phyloP scores from a whole-genome alignment of 2,888 invertebrate species.

The Latheticus oryzae region DNA sequence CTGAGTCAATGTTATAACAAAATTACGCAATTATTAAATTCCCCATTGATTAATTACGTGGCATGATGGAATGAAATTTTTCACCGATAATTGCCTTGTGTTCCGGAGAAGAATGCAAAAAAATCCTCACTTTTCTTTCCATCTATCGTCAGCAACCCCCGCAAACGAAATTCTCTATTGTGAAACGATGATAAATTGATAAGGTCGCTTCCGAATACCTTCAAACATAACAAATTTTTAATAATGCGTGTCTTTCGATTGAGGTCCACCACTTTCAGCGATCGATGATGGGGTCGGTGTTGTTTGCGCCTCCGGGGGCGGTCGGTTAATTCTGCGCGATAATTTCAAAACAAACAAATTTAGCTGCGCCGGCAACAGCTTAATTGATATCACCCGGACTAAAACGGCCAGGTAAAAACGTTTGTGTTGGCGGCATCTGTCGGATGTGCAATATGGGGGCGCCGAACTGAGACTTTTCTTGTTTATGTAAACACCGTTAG shows the following conservation, averaged over 20 bases:
- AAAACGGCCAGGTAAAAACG: slow-evolving; percentile 31
- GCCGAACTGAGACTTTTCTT: slow-evolving; percentile 14
- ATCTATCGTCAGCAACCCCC: no score
- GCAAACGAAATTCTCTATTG: slow-evolving; percentile 20
- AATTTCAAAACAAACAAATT: slow-evolving; percentile 52
- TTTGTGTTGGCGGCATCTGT: slow-evolving; percentile 27
- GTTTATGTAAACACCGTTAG: slow-evolving; percentile 22
- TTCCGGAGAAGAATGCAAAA: slow-evolving; percentile 27
- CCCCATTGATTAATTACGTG: slow-evolving; percentile 30
- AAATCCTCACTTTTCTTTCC: slow-evolving; percentile 22
- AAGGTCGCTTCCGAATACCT: slow-evolving; percentile 34
- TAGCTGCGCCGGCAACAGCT: slow-evolving; percentile 45
- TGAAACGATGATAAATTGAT: slow-evolving; percentile 34
- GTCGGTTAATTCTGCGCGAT: slow-evolving; percentile 41
- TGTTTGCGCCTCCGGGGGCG: slow-evolving; percentile 33
- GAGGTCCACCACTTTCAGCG: slow-evolving; percentile 14
- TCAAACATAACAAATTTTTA: slow-evolving; percentile 30
- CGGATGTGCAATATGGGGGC: slow-evolving; percentile 20
- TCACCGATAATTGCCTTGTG: slow-evolving; percentile 20
- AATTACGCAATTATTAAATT: slow-evolving; percentile 32
- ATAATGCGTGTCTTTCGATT: slow-evolving; percentile 14
- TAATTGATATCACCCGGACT: slow-evolving; percentile 44
- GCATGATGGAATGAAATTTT: slow-evolving; percentile 24
- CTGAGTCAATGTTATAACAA: slow-evolving; percentile 20
- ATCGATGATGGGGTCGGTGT: slow-evolving; percentile 17